Evolutionary conservation across 2,888 invertebrate genomes (phyloP).

Genomic region (Eupelmus urozonus): DNA sequence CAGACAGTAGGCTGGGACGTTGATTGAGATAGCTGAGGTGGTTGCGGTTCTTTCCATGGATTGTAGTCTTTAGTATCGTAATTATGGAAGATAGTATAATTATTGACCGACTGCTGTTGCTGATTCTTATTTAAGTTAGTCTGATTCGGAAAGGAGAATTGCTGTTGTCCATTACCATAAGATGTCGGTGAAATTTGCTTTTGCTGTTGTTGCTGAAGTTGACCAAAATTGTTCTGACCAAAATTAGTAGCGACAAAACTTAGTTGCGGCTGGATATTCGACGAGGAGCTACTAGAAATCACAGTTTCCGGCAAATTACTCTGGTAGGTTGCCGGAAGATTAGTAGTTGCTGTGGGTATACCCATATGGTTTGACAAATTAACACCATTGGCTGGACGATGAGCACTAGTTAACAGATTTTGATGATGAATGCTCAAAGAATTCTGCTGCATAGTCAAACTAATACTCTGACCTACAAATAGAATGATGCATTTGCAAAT

Average conservation of each 20-base stretch:
- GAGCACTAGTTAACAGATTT: slow-evolving; percentile 29
- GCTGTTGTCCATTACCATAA: slow-evolving; percentile 61
- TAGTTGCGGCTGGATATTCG: slow-evolving; percentile 33
- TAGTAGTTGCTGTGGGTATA: slow-evolving; percentile 24
- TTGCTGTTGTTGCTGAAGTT: slow-evolving; percentile 63
- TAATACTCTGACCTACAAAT: slow-evolving; percentile 50
- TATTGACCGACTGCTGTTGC: slow-evolving; percentile 60
- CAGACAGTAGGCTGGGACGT: slow-evolving; percentile 70
- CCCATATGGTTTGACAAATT: slow-evolving; percentile 46
- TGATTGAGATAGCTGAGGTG: slow-evolving; percentile 68
- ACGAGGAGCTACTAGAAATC: slow-evolving; percentile 23
- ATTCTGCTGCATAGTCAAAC: slow-evolving; percentile 41
- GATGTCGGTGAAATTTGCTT: slow-evolving; percentile 67
- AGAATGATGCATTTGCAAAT: background rate
- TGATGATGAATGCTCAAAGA: slow-evolving; percentile 45
- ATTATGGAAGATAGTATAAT: slow-evolving; percentile 67
- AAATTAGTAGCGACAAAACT: slow-evolving; percentile 61
- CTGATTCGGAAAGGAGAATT: slow-evolving; percentile 67
- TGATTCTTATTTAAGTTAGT: slow-evolving; percentile 60
- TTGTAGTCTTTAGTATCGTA: slow-evolving; percentile 70
- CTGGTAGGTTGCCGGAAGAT: slow-evolving; percentile 26
- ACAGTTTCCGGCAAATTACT: slow-evolving; percentile 28
- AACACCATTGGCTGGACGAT: slow-evolving; percentile 51
- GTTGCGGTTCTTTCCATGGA: slow-evolving; percentile 71
- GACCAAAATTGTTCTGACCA: slow-evolving; percentile 65